Conservation (phyloP, 2,797 vertebrate species). For the Dallia pectoralis region DNA sequence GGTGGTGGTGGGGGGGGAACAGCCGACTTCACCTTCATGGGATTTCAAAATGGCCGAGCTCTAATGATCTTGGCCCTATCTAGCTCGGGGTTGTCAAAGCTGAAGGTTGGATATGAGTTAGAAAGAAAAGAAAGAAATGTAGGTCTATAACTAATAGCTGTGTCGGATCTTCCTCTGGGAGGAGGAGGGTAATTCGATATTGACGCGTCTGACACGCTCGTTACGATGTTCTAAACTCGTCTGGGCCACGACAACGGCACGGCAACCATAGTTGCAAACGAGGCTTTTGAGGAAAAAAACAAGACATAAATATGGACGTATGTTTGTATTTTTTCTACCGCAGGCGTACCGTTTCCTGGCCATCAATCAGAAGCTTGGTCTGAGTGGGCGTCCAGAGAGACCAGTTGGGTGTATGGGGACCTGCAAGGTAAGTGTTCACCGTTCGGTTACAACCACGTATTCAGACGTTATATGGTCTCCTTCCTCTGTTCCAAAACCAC, state of each 20-base stretch:
- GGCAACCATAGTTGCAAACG: not conserved
- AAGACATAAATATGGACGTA: not conserved
- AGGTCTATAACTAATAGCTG: not conserved
- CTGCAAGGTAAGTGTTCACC: conserved; percentile 81
- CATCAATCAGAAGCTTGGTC: conserved; percentile 89
- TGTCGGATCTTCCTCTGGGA: not conserved
- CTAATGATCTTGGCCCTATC: not conserved
- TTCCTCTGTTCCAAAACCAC: not conserved
- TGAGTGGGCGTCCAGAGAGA: conserved; percentile 92
- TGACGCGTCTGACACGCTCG: conserved; percentile 3
- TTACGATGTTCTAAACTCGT: not conserved
- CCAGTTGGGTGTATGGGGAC: conserved; percentile 96
- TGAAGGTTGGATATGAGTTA: not conserved
- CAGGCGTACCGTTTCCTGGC: conserved; percentile 95
- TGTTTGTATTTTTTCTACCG: conserved; percentile 15
- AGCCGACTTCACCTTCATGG: not conserved
- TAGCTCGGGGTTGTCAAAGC: not conserved
- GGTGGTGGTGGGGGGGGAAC: not conserved
- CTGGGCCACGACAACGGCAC: not conserved
- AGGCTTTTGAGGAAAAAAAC: not conserved
- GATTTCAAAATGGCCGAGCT: not conserved
- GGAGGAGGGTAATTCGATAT: not conserved
- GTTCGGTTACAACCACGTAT: conserved; percentile 3
- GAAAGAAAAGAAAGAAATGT: not conserved
- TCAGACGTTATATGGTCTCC: not conserved